Conservation (phyloP, 2,888 invertebrate genomes). For the Acleris literana region DNA sequence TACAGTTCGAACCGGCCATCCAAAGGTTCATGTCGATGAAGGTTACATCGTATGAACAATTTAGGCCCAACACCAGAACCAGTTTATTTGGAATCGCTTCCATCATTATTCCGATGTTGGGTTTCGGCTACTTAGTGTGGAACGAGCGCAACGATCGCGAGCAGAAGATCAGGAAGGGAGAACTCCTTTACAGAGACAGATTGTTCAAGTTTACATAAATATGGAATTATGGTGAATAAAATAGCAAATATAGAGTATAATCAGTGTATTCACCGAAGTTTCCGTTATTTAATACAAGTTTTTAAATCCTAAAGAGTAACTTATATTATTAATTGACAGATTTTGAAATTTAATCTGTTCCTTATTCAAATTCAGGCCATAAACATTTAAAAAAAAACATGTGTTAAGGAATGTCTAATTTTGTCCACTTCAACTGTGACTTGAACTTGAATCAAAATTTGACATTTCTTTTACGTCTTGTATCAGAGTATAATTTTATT, state of each 20-base stretch:
- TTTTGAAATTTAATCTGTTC: no score
- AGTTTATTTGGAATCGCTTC: conserved; percentile 64
- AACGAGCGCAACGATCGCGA: conserved; percentile 75
- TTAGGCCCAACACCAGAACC: conserved; percentile 83
- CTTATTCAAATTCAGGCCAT: no score
- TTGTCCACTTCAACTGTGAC: no score
- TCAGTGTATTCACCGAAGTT: conserved; percentile 16
- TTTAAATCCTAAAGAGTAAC: not conserved
- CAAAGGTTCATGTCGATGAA: conserved; percentile 86
- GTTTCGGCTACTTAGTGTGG: conserved; percentile 71
- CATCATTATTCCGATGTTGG: conserved; percentile 73
- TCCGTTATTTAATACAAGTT: not conserved
- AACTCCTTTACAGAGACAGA: conserved; percentile 87
- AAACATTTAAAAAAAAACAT: no score
- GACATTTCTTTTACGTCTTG: no score
- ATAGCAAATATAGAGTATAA: conserved; percentile 30
- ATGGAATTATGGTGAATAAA: conserved; percentile 19
- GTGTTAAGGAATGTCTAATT: no score
- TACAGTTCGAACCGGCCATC: conserved; percentile 88
- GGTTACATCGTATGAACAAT: conserved; percentile 82
- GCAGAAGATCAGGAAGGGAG: conserved; percentile 81
- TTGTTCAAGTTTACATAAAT: conserved; percentile 84
- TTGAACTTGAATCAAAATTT: no score
- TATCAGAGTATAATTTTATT: no score
- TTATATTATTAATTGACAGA: no score